Evolutionary conservation across 2,888 invertebrate species (phyloP).

Genomic region (Caenorhabditis zanzibari): DNA sequence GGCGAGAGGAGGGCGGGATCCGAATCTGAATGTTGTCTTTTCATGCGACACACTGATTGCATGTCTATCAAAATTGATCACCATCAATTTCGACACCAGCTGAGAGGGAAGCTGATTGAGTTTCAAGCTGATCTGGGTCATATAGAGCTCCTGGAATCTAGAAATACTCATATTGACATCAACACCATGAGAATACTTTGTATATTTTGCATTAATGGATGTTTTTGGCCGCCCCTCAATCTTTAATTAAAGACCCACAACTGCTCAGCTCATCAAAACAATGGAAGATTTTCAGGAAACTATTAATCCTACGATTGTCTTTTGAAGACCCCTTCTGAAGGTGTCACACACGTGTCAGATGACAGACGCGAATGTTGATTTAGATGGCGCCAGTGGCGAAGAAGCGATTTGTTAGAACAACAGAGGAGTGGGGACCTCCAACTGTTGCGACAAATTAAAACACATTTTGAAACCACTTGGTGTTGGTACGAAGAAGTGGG

Average conservation of each 20-base stretch:
- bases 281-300: background rate
- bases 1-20: conserved; percentile 16
- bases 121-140: no score
- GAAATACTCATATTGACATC: background rate
- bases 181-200: background rate
- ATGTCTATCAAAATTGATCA: conserved; percentile 66
- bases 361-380: conserved; percentile 55
- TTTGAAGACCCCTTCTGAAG: conserved; percentile 33
- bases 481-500: no score
- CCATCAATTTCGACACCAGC: conserved; percentile 49
- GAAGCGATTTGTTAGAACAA: conserved; percentile 52
- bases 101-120: conserved; percentile 7
- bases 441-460: conserved; percentile 57
- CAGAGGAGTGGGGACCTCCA: conserved; percentile 41
- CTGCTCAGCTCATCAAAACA: background rate
- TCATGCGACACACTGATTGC: conserved; percentile 53
- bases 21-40: conserved; percentile 26
- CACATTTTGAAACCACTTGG: no score
- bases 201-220: conserved; percentile 22
- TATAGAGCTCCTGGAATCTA: no score
- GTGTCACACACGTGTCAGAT: conserved; percentile 56
- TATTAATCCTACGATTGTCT: conserved; percentile 28
- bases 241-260: conserved; percentile 55
- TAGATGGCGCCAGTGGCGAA: conserved; percentile 67
- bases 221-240: background rate